phyloP scores from a whole-genome alignment of 2,113 vertebrate genomes.

The Lophius piscatorius region DNA sequence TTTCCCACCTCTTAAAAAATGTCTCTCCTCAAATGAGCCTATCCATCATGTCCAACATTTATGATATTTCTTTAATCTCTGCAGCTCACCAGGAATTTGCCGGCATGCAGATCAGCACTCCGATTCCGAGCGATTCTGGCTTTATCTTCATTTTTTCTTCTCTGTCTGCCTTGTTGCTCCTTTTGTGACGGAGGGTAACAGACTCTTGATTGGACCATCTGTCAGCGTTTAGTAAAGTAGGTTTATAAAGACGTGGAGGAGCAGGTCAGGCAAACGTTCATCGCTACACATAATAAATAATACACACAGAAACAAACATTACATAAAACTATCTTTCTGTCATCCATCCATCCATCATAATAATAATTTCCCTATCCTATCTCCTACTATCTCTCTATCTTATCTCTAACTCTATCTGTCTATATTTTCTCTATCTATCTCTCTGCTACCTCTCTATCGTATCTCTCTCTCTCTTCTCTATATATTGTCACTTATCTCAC shows the following conservation, averaged over 20 bases:
- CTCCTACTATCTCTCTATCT: too few relatives aligned
- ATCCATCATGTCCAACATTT: neutral
- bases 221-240: slow-evolving; percentile 51
- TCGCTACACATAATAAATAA: slow-evolving; percentile 8
- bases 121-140: neutral
- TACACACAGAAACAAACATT: neutral
- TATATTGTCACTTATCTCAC: too few relatives aligned
- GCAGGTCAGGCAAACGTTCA: slow-evolving; percentile 31
- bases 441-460: too few relatives aligned
- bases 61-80: neutral
- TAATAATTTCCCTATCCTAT: too few relatives aligned
- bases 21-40: too few relatives aligned
- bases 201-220: slow-evolving; percentile 46
- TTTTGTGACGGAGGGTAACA: slow-evolving; percentile 24
- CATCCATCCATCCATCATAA: too few relatives aligned
- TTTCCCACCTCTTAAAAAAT: too few relatives aligned
- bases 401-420: too few relatives aligned
- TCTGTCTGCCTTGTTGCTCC: neutral
- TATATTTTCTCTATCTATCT: too few relatives aligned
- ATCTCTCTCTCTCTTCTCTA: too few relatives aligned
- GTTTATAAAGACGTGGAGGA: slow-evolving; percentile 40
- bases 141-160: slow-evolving; percentile 9
- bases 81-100: neutral
- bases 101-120: neutral
- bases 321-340: too few relatives aligned